A percentile compares a stretch with the other conserved stretches of the same genome.
Evolutionary conservation across 1,140 invertebrate species (phyloP).

Genomic region (Drosophila orosa): DNA sequence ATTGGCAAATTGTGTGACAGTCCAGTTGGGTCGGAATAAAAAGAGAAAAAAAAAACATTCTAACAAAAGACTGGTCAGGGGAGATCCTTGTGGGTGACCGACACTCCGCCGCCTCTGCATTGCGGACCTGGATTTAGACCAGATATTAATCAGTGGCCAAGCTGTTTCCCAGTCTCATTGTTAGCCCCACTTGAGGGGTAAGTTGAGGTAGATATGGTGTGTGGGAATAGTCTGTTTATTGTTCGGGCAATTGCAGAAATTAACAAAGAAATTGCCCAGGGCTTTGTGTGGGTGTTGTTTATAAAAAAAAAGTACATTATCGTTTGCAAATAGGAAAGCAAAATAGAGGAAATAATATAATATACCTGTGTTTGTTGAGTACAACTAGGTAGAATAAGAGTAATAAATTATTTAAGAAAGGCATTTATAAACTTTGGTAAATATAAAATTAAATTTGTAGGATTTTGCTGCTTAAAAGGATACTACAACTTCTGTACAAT

Average conservation of each 20-base stretch:
- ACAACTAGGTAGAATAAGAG: not conserved
- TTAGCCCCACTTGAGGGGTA: slow-evolving; percentile 5
- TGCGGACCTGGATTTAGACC: slow-evolving; percentile 28
- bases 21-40: slow-evolving; percentile 4
- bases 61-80: slow-evolving; percentile 25
- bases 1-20: slow-evolving; percentile 70
- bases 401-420: not conserved
- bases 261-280: slow-evolving; percentile 47
- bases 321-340: not conserved
- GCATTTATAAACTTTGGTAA: not conserved
- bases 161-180: slow-evolving; percentile 10
- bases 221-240: slow-evolving; percentile 23
- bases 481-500: not conserved
- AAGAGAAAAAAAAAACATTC: slow-evolving; percentile 6
- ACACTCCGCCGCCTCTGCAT: slow-evolving; percentile 10
- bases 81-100: slow-evolving; percentile 14
- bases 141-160: slow-evolving; percentile 49
- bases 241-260: slow-evolving; percentile 49
- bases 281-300: slow-evolving; percentile 10
- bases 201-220: not conserved
- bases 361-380: not conserved
- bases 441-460: not conserved
- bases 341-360: not conserved
- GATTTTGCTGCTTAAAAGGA: not conserved
- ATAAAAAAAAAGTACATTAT: slow-evolving; percentile 9